Conservation (phyloP, 2,888 invertebrate genomes). For the Perithous albicinctus region DNA sequence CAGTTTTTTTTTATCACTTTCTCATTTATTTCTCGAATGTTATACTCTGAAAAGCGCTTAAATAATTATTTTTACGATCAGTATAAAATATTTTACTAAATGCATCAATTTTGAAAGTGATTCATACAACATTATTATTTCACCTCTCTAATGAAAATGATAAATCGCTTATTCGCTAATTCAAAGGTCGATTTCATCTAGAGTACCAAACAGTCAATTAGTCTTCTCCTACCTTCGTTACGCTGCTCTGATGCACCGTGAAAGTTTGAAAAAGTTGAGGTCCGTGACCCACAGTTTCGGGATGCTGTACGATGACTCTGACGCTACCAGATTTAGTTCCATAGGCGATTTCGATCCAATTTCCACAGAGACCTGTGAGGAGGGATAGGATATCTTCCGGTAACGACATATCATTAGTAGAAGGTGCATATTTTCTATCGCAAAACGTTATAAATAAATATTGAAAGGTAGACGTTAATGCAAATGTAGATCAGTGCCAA, state of each 20-base stretch:
- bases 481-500: slow-evolving; percentile 17
- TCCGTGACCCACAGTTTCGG: slow-evolving; percentile 99
- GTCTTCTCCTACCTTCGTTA: slow-evolving; percentile 91
- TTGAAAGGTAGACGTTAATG: slow-evolving; percentile 16
- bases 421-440: slow-evolving; percentile 26
- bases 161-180: no score
- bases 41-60: no score
- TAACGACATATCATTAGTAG: slow-evolving; percentile 67
- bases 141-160: no score
- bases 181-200: no score
- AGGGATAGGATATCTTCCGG: slow-evolving; percentile 71
- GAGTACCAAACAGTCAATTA: slow-evolving; percentile 60
- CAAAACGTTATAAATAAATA: slow-evolving; percentile 25
- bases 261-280: slow-evolving; percentile 99
- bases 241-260: slow-evolving; percentile 98
- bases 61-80: no score
- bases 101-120: no score
- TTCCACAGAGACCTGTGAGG: slow-evolving; percentile 94
- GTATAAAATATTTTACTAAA: no score
- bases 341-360: slow-evolving; percentile 99
- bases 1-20: no score
- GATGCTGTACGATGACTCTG: slow-evolving; percentile 98
- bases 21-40: no score
- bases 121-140: no score
- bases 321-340: slow-evolving; percentile 98